Evolutionary conservation across 2,113 vertebrate species (phyloP).

Genomic region (Benitochromis conjunctus): DNA sequence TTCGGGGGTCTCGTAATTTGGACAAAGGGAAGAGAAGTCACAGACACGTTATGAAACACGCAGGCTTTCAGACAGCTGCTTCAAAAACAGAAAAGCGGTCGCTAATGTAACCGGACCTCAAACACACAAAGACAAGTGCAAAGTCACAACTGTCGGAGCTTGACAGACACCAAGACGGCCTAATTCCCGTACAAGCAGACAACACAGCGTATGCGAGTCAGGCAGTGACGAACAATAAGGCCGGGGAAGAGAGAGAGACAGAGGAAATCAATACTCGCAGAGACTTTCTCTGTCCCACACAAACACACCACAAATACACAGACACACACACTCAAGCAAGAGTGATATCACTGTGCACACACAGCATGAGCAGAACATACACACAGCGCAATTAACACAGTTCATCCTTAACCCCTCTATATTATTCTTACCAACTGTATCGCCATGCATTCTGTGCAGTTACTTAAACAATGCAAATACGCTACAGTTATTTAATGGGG

Average conservation of each 20-base stretch:
- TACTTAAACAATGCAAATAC: neutral
- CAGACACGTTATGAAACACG: neutral
- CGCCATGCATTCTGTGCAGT: neutral
- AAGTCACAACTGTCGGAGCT: neutral
- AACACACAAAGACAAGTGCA: neutral
- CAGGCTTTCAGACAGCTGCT: neutral
- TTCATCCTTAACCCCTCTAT: neutral
- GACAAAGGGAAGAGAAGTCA: constrained; percentile 32
- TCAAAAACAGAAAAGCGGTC: neutral
- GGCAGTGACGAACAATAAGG: constrained; percentile 49
- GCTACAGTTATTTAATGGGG: neutral
- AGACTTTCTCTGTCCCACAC: neutral
- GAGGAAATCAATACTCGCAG: constrained; percentile 3
- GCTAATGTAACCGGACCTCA: neutral
- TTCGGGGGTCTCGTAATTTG: neutral
- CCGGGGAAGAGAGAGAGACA: neutral
- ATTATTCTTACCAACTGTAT: neutral
- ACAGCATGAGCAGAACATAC: neutral
- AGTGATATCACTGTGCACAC: neutral
- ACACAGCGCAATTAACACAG: neutral
- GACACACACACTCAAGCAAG: neutral
- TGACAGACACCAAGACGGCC: constrained; percentile 13
- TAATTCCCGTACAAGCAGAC: constrained; percentile 26
- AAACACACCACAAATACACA: neutral
- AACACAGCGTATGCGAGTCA: constrained; percentile 1